Evolutionary conservation across 2,797 vertebrate genomes (phyloP), one percentile per base, ranked within the genome.

Genomic region (Scarus forsteni): DNA sequence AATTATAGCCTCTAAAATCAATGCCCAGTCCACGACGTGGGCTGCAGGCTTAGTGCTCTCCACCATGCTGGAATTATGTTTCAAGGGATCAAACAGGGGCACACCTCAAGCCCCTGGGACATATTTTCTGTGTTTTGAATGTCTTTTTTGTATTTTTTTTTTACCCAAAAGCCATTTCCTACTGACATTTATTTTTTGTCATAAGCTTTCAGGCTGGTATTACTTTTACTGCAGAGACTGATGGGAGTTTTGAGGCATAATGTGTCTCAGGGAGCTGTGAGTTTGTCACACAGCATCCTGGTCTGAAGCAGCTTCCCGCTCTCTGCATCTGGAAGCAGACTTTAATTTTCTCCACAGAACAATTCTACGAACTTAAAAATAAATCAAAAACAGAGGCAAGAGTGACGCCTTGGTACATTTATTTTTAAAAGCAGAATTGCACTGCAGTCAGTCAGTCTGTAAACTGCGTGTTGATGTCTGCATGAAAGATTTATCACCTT

Each of bases 1-100:
- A 82, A 88, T 85, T 55, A 85, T 77, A 61, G 77, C 72, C 60
- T 69, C 76, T 82, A 87, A 91, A 90, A 88, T 83, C 85, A 86
- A 89, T 89, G 80, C 61, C 62, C 67, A 64, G 73, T 80, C 73
- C 73, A 69, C 65, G 62, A 82, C 85, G 77, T 73, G 60, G 81
- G 73, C 70, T 83, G 77, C 75, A 62, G 78, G 79, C 79, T 63
- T 55, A 68, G 54, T 63, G 19, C 80, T 84, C 66, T 64, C 78
- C 76, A 77, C 71, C 48, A 4, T 71, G 67, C 66, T 80, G 51
- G 70, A 79, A 78, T 60, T 53, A 56, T 58, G 67, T 61, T 60
- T 42, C 56, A 1, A 11, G 44, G 35, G 39, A 75, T 79, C 45
- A 53, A 42, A 63, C n/a, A 13, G 38, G 52, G 39, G 15, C 42